Evolutionary conservation across 2,888 invertebrate species (phyloP).

Genomic region (Agrochola circellaris): DNA sequence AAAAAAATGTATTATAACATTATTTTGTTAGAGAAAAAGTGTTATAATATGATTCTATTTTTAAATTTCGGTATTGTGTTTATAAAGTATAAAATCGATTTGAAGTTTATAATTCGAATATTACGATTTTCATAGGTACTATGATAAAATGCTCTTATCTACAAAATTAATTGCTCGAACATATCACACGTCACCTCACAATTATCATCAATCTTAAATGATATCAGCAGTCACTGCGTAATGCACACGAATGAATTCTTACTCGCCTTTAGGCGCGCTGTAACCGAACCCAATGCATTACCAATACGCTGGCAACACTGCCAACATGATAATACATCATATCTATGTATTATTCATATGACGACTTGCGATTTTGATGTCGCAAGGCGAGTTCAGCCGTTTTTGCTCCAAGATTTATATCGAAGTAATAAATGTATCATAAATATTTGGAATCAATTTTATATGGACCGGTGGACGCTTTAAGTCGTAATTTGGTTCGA

Average conservation of each 20-base stretch:
- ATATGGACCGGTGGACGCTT: constrained; percentile 66
- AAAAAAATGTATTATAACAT: too few relatives aligned
- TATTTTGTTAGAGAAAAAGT: too few relatives aligned
- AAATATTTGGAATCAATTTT: constrained; percentile 74
- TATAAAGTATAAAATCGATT: too few relatives aligned
- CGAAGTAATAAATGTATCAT: constrained; percentile 78
- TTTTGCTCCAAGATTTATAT: constrained; percentile 81
- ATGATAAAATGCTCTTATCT: constrained; percentile 4
- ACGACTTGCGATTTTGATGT: constrained; percentile 85
- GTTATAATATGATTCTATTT: too few relatives aligned
- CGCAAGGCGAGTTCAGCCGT: constrained; percentile 76
- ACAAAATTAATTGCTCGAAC: constrained; percentile 21
- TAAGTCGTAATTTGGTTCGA: constrained; percentile 62
- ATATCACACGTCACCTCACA: constrained; percentile 36
- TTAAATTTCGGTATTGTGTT: too few relatives aligned
- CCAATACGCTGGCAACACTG: constrained; percentile 70
- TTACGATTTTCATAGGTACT: neutral
- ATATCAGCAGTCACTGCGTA: constrained; percentile 36
- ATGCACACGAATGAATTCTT: constrained; percentile 59
- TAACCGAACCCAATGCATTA: constrained; percentile 70
- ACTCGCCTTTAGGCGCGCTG: constrained; percentile 54
- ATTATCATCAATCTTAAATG: constrained; percentile 47
- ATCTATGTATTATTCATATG: constrained; percentile 86
- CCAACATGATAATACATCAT: constrained; percentile 83
- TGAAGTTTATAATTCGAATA: too few relatives aligned